Conservation (phyloP, 1,140 invertebrate species). For the Coelopa frigida region DNA sequence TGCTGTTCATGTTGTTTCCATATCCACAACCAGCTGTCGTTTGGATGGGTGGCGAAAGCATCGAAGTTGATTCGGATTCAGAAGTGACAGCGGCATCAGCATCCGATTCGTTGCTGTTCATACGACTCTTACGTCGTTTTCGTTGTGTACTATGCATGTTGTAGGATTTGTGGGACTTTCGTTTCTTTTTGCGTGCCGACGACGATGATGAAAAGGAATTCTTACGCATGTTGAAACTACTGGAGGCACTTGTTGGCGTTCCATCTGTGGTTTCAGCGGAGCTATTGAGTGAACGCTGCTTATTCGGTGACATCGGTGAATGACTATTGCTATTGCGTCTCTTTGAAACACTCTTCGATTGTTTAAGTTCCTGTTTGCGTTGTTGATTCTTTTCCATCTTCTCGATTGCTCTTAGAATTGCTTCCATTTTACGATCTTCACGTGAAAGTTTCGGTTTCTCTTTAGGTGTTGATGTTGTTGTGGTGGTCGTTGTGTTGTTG, state of each 20-base stretch:
- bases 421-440: constrained; percentile 94
- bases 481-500: constrained; percentile 11
- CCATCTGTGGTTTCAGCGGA: constrained; percentile 3
- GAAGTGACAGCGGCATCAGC: constrained; percentile 56
- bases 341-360: constrained; percentile 14
- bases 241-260: constrained; percentile 12
- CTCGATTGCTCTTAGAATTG: constrained; percentile 88
- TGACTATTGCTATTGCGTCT: constrained; percentile 19
- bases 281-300: constrained; percentile 18
- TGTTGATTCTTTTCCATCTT: constrained; percentile 72
- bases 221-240: not conserved
- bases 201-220: no score
- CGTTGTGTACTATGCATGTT: constrained; percentile 14
- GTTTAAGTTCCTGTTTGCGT: constrained; percentile 62
- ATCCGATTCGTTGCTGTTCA: constrained; percentile 69
- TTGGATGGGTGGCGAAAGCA: constrained; percentile 46
- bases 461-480: constrained; percentile 22
- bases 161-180: constrained; percentile 32
- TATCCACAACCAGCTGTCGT: not conserved
- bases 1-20: not conserved
- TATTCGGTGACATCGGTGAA: constrained; percentile 32
- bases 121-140: constrained; percentile 52
- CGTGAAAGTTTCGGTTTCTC: constrained; percentile 57
- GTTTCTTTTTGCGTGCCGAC: constrained; percentile 32
- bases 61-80: constrained; percentile 53